Conservation (phyloP, 2,888 invertebrate genomes). For the Toxonevra muliebris region DNA sequence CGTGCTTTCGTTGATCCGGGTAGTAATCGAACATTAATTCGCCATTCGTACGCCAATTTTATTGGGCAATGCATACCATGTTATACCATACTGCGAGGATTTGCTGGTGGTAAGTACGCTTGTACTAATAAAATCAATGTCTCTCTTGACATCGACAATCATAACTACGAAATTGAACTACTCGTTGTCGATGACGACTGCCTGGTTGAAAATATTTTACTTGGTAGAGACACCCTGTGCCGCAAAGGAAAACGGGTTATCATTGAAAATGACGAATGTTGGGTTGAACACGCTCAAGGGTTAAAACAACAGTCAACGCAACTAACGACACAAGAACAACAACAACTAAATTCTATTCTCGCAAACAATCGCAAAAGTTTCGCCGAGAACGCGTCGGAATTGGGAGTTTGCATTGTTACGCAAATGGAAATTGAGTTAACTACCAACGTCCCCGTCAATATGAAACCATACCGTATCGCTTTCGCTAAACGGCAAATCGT, state of each 20-base stretch:
- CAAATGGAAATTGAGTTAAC: slow-evolving; percentile 35
- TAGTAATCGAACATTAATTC: slow-evolving; percentile 15
- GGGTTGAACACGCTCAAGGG: background rate
- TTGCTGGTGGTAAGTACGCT: slow-evolving; percentile 21
- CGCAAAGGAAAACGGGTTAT: too few species aligned
- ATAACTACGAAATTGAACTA: background rate
- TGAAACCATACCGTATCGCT: slow-evolving; percentile 37
- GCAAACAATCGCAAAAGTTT: slow-evolving; percentile 13
- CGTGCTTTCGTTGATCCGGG: slow-evolving; percentile 24
- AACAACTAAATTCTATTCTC: slow-evolving; percentile 18
- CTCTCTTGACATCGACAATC: slow-evolving; percentile 25
- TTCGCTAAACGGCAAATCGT: slow-evolving; percentile 37
- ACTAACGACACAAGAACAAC: background rate
- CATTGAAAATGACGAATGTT: slow-evolving; percentile 5
- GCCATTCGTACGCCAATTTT: slow-evolving; percentile 9
- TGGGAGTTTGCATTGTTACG: slow-evolving; percentile 30
- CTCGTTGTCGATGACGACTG: slow-evolving; percentile 8
- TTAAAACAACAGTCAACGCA: background rate
- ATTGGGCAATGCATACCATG: slow-evolving; percentile 9
- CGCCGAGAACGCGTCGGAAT: slow-evolving; percentile 24
- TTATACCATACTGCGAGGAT: slow-evolving; percentile 2
- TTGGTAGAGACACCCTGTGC: too few species aligned
- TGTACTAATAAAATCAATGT: slow-evolving; percentile 27
- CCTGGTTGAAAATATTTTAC: background rate
- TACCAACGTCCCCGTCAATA: slow-evolving; percentile 14